Evolutionary conservation across 2,888 invertebrate species (phyloP).

Genomic region (Microctonus brassicae): DNA sequence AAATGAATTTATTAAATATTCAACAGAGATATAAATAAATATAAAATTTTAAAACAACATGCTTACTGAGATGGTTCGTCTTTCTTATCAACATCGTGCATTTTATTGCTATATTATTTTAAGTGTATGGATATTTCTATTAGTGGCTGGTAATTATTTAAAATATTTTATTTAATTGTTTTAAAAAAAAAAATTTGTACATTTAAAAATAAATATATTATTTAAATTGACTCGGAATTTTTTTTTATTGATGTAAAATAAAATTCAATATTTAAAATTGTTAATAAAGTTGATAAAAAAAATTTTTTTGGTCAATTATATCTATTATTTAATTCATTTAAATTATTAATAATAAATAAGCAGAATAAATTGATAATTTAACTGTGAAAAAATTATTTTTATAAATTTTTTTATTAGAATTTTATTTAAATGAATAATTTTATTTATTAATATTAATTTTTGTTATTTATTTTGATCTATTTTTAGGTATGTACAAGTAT

Average conservation of each 20-base stretch:
- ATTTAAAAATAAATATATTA: too few relatives aligned
- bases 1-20: neutral
- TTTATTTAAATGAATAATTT: constrained; percentile 3
- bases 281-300: too few relatives aligned
- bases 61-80: constrained; percentile 73
- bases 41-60: constrained; percentile 52
- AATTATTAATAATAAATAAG: too few relatives aligned
- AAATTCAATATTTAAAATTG: too few relatives aligned
- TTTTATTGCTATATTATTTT: constrained; percentile 86
- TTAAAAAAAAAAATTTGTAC: constrained; percentile 5
- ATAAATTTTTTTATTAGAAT: too few relatives aligned
- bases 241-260: too few relatives aligned
- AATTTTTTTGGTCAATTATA: too few relatives aligned
- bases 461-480: constrained; percentile 13
- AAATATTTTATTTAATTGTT: constrained; percentile 13
- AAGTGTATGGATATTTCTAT: constrained; percentile 85
- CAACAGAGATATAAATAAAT: neutral
- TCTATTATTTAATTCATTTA: too few relatives aligned
- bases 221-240: too few relatives aligned
- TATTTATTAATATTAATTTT: too few relatives aligned
- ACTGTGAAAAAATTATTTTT: too few relatives aligned
- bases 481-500: constrained; percentile 83
- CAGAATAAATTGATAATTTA: too few relatives aligned
- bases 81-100: constrained; percentile 81
- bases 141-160: constrained; percentile 77